A percentile compares a stretch with the other conserved stretches of the same genome.
phyloP scores from a whole-genome alignment of 2,888 invertebrate genomes.

The Drosophila pseudotalamancana region DNA sequence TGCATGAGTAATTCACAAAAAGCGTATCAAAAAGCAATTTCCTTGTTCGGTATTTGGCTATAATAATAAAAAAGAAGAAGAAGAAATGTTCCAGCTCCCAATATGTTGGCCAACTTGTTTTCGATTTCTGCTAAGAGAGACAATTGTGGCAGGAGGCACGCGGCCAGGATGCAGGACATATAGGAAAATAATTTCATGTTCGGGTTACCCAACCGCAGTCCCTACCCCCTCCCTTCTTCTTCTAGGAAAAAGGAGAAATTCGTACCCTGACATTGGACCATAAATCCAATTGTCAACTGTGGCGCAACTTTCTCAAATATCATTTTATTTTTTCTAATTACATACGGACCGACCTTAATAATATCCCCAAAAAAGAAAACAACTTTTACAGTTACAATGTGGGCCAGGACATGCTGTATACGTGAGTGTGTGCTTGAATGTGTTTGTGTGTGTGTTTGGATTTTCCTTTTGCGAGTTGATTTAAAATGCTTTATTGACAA shows the following conservation, averaged over 20 bases:
- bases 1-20: slow-evolving; percentile 26
- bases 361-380: slow-evolving; percentile 33
- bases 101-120: slow-evolving; percentile 68
- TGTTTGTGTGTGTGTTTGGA: slow-evolving; percentile 11
- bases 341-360: slow-evolving; percentile 62
- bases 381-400: slow-evolving; percentile 21
- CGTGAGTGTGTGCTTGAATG: not conserved
- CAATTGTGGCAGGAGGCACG: slow-evolving; percentile 34
- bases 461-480: slow-evolving; percentile 32
- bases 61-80: slow-evolving; percentile 6
- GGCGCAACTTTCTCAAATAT: slow-evolving; percentile 33
- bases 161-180: slow-evolving; percentile 17
- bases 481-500: slow-evolving; percentile 71
- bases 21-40: slow-evolving; percentile 61
- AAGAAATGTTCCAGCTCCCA: slow-evolving; percentile 39
- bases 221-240: not conserved
- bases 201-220: slow-evolving; percentile 6
- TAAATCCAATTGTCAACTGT: slow-evolving; percentile 69
- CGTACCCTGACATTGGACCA: slow-evolving; percentile 37
- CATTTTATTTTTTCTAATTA: slow-evolving; percentile 62
- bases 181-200: slow-evolving; percentile 24
- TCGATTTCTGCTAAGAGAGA: slow-evolving; percentile 65
- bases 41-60: slow-evolving; percentile 6
- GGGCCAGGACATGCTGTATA: slow-evolving; percentile 31
- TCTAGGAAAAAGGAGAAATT: slow-evolving; percentile 10